phyloP scores from a whole-genome alignment of 2,113 vertebrate genomes.

The Podarcis muralis region DNA sequence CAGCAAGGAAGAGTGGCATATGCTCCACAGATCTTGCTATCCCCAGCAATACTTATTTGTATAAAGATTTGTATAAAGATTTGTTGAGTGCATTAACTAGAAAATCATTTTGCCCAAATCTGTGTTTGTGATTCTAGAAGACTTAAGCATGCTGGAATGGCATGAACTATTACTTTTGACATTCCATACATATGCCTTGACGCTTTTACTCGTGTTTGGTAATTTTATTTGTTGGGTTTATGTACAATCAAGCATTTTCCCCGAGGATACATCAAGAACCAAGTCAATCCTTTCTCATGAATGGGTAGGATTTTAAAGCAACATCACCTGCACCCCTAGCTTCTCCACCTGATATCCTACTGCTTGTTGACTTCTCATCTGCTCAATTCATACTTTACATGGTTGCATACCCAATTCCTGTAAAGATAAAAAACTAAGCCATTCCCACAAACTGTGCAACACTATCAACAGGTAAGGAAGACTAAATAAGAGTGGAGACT shows the following conservation, averaged over 20 bases:
- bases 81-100: neutral
- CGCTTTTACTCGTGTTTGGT: too few species aligned
- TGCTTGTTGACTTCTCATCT: neutral
- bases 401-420: too few species aligned
- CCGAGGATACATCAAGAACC: neutral
- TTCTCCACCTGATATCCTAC: neutral
- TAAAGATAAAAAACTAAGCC: neutral
- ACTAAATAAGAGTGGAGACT: neutral
- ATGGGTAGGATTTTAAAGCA: neutral
- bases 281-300: neutral
- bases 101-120: neutral
- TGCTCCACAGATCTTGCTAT: neutral
- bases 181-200: neutral
- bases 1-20: too few species aligned
- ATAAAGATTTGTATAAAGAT: too few species aligned
- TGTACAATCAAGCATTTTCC: neutral
- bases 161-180: neutral
- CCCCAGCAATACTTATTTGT: neutral
- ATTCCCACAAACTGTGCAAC: neutral
- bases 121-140: neutral
- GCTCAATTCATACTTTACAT: neutral
- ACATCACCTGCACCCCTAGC: neutral
- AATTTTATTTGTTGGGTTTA: too few species aligned
- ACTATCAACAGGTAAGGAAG: neutral
- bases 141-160: too few species aligned